A percentile compares a stretch with the other conserved stretches of the same genome.
These are phyloP conservation scores for Sarcophaga subvicina DNA, from an alignment of 2,888 invertebrate species.

Conservation along the genomic window DNA sequence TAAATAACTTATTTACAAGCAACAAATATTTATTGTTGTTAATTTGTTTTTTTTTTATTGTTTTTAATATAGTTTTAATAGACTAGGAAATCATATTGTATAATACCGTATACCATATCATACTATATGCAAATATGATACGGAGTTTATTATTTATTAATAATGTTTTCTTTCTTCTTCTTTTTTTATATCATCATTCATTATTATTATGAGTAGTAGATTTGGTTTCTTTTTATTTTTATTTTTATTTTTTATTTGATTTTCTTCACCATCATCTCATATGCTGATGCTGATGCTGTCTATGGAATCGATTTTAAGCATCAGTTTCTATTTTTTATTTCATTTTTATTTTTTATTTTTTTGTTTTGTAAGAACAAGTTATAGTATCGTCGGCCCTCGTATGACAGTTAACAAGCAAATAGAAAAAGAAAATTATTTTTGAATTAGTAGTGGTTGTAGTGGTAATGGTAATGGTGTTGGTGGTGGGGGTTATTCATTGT, in stretches of 20 bases:
- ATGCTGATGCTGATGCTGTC: not conserved
- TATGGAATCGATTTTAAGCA: constrained; percentile 8
- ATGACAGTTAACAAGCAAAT: no score
- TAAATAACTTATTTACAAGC: no score
- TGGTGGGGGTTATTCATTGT: not conserved
- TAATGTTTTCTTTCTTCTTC: not conserved
- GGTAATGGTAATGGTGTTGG: not conserved
- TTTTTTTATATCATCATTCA: constrained; percentile 16
- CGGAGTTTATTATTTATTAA: constrained; percentile 11
- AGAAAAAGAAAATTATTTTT: no score
- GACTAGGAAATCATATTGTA: no score
- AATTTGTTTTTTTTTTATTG: no score
- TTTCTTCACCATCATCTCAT: no score
- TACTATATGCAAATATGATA: not conserved
- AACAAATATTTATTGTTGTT: no score
- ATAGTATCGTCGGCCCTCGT: no score
- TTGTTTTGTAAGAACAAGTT: constrained; percentile 26
- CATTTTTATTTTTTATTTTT: no score
- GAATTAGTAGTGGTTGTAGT: not conserved
- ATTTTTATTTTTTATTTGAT: not conserved
- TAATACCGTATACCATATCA: no score
- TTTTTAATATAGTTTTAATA: no score
- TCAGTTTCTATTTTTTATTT: not conserved
- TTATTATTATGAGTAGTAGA: constrained; percentile 28
- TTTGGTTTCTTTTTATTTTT: constrained; percentile 7